Conservation (phyloP, 2,113 vertebrate genomes). For the Colistium nudipinnis region DNA sequence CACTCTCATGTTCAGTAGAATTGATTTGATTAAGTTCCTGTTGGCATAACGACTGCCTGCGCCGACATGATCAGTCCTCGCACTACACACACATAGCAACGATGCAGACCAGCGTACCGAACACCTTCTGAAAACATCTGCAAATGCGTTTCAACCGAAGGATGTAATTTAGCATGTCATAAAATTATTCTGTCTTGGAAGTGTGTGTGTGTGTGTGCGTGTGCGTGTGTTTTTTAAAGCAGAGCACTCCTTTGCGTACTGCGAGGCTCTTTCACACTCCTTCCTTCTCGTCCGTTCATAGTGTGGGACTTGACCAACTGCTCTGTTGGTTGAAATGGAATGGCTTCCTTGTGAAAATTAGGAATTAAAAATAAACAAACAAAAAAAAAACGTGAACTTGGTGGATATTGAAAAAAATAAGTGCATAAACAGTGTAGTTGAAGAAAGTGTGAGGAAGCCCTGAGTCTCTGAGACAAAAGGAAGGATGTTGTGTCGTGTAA, state of each 20-base stretch:
- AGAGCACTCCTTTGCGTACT: neutral
- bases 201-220: no score
- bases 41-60: conserved; percentile 19
- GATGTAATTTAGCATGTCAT: neutral
- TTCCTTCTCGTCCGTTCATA: conserved; percentile 16
- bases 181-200: no score
- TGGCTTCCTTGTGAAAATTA: neutral
- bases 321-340: neutral
- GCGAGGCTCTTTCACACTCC: conserved; percentile 6
- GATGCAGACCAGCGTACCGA: neutral
- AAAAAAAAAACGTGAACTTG: no score
- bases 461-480: neutral
- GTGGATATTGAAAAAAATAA: neutral
- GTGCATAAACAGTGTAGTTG: neutral
- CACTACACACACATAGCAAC: conserved; percentile 2
- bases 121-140: no score
- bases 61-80: conserved; percentile 16
- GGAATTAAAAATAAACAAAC: no score
- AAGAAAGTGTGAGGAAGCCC: neutral
- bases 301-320: neutral
- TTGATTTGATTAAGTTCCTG: conserved; percentile 27
- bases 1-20: conserved; percentile 21
- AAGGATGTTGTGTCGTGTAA: conserved; percentile 18
- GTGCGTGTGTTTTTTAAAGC: neutral
- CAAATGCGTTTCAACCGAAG: neutral